Percentiles rank a stretch among this genome's conserved stretches.
phyloP scores from a whole-genome alignment of 2,113 vertebrate genomes.

The Neogale vison region DNA sequence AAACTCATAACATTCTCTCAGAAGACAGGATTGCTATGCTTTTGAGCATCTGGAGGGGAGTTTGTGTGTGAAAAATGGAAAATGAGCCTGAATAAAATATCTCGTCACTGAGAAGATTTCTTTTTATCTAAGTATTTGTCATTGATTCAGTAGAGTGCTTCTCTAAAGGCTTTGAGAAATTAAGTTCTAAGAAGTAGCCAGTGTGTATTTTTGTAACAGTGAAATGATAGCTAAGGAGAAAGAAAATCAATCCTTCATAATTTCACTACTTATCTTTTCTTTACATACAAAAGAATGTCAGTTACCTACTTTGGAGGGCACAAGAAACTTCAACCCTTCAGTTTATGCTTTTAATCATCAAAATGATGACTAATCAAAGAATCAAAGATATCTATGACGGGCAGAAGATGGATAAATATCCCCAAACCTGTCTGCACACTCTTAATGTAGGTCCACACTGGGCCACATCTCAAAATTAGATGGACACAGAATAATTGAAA shows the following conservation, averaged over 20 bases:
- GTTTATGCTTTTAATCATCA: neutral
- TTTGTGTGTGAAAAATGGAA: neutral
- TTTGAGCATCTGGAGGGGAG: neutral
- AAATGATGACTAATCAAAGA: neutral
- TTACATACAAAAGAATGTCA: neutral
- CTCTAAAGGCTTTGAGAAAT: neutral
- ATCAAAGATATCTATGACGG: neutral
- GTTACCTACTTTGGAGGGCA: neutral
- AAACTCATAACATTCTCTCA: neutral
- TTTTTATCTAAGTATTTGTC: neutral
- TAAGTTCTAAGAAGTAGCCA: neutral
- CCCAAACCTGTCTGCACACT: neutral
- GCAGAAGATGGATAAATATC: neutral
- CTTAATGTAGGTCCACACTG: neutral
- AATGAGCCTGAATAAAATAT: neutral
- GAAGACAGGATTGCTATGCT: neutral
- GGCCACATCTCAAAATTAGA: neutral
- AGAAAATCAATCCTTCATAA: neutral
- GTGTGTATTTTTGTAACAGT: neutral
- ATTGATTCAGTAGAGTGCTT: neutral
- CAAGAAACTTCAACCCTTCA: neutral
- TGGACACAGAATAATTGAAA: neutral
- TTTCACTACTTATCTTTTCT: neutral
- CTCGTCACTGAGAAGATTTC: neutral
- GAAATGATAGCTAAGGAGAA: neutral